Conservation (phyloP, 2,888 invertebrate genomes). For the Cephus spinipes region DNA sequence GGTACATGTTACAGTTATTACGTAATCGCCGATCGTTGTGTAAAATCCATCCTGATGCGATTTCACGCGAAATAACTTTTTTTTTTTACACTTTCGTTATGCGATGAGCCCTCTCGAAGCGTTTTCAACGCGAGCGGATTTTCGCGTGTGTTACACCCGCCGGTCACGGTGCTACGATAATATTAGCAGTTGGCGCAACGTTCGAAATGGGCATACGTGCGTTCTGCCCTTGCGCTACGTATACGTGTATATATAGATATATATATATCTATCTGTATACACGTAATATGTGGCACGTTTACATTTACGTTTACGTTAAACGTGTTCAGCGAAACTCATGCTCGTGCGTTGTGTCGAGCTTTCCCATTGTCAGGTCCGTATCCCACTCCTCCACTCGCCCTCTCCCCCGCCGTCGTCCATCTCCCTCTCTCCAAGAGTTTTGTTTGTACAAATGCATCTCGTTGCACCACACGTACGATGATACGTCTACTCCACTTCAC, state of each 20-base stretch:
- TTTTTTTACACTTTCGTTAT: too few relatives aligned
- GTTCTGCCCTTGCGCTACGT: not conserved
- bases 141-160: not conserved
- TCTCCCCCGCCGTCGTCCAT: conserved; percentile 1
- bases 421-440: conserved; percentile 8
- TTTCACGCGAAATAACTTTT: too few relatives aligned
- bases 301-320: too few relatives aligned
- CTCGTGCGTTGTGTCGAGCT: too few relatives aligned
- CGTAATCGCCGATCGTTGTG: too few relatives aligned
- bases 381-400: conserved; percentile 12
- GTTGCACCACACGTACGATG: conserved; percentile 6
- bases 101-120: not conserved
- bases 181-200: conserved; percentile 1
- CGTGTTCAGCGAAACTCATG: too few relatives aligned
- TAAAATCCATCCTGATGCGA: too few relatives aligned
- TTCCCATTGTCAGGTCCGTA: conserved; percentile 3
- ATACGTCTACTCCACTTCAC: not conserved
- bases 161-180: conserved; percentile 1
- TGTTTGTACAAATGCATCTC: conserved; percentile 8
- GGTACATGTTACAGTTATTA: too few relatives aligned
- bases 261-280: too few relatives aligned
- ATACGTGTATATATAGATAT: not conserved
- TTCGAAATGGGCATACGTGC: conserved; percentile 4
- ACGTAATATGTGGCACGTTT: too few relatives aligned
- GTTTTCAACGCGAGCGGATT: conserved; percentile 1